These are phyloP conservation scores for Pseudobourletiella spinata DNA, from an alignment of 1,140 invertebrate genomes.

Conservation along the genomic window DNA sequence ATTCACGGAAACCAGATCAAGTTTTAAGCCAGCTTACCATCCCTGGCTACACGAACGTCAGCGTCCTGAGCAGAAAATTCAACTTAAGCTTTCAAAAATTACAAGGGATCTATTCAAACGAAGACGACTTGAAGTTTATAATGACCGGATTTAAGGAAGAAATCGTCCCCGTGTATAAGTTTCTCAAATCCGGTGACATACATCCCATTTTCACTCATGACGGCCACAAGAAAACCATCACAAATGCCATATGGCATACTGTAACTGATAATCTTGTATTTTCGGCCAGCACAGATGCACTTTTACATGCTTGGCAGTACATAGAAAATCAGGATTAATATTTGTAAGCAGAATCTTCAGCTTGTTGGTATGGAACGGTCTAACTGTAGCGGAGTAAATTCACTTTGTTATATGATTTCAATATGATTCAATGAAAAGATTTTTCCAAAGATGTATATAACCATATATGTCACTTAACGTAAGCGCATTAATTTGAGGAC, in stretches of 20 bases:
- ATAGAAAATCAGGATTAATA: slow-evolving; percentile 11
- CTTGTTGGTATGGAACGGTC: too few relatives aligned
- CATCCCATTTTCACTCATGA: slow-evolving; percentile 26
- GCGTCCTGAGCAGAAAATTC: slow-evolving; percentile 18
- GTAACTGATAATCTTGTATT: slow-evolving; percentile 19
- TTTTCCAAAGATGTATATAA: too few relatives aligned
- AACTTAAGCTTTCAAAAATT: slow-evolving; percentile 27
- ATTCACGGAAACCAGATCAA: slow-evolving; percentile 6
- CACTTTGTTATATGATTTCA: too few relatives aligned
- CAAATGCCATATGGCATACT: slow-evolving; percentile 23
- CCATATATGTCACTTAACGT: too few relatives aligned
- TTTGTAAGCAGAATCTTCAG: too few relatives aligned
- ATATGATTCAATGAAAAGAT: too few relatives aligned
- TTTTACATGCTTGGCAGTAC: slow-evolving; percentile 35
- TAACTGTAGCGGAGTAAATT: too few relatives aligned
- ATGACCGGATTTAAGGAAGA: slow-evolving; percentile 26
- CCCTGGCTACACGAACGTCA: slow-evolving; percentile 4
- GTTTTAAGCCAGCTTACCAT: neutral
- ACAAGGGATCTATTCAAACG: slow-evolving; percentile 1
- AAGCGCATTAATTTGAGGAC: too few relatives aligned
- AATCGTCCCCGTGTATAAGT: slow-evolving; percentile 13
- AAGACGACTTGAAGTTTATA: slow-evolving; percentile 16
- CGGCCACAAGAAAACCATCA: slow-evolving; percentile 28
- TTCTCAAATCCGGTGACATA: neutral
- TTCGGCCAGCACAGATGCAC: slow-evolving; percentile 25